Evolutionary conservation across 2,113 vertebrate species (phyloP).

Genomic region (Morone chrysops): DNA sequence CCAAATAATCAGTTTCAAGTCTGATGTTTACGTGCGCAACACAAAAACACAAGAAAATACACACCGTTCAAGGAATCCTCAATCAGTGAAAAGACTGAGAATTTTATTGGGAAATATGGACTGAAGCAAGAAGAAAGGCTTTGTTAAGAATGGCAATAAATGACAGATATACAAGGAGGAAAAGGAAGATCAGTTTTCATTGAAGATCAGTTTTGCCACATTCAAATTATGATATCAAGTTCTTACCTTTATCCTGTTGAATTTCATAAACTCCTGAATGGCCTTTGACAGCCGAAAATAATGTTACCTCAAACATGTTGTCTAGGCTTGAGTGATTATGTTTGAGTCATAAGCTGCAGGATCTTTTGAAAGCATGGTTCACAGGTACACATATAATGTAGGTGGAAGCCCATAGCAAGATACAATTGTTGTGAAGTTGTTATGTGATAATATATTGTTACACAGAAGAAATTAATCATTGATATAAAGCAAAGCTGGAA

Average conservation of each 20-base stretch:
- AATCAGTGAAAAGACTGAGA: conserved; percentile 44
- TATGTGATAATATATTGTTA: conserved; percentile 32
- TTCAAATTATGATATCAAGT: conserved; percentile 43
- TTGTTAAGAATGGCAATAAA: conserved; percentile 89
- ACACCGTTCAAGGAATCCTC: conserved; percentile 42
- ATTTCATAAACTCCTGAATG: conserved; percentile 46
- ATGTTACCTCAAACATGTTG: conserved; percentile 74
- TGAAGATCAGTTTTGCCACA: conserved; percentile 52
- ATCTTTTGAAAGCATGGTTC: conserved; percentile 35
- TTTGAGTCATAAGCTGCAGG: conserved; percentile 20
- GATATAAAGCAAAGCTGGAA: conserved; percentile 48
- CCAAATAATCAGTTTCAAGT: conserved; percentile 77
- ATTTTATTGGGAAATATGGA: conserved; percentile 40
- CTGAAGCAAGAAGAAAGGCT: conserved; percentile 48
- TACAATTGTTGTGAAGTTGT: conserved; percentile 21
- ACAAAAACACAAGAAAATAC: conserved; percentile 70
- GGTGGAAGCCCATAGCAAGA: conserved; percentile 32
- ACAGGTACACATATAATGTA: conserved; percentile 29
- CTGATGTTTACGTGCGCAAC: conserved; percentile 87
- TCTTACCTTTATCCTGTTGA: conserved; percentile 47
- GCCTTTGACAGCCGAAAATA: conserved; percentile 67
- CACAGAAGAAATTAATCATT: conserved; percentile 53
- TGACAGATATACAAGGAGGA: conserved; percentile 58
- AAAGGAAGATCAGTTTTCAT: conserved; percentile 49
- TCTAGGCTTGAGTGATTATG: conserved; percentile 57